These are phyloP conservation scores for Plodia interpunctella DNA, from an alignment of 1,140 invertebrate species.

Conservation along the genomic window DNA sequence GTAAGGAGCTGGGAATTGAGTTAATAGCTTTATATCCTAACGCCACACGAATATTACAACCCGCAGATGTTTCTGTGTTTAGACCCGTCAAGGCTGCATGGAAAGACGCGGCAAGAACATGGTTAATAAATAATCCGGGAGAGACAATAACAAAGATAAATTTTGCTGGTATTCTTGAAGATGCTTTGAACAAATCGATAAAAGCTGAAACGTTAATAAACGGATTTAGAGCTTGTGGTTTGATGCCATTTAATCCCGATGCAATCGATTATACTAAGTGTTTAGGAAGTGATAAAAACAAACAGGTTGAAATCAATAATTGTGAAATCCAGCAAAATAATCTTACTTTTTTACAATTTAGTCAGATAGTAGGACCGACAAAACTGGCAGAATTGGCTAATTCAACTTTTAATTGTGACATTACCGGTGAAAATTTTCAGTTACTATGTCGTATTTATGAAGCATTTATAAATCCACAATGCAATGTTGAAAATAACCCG, in stretches of 20 bases:
- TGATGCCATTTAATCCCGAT: conserved; percentile 11
- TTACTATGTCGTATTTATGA: too few species aligned
- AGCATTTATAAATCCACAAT: too few species aligned
- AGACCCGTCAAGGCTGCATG: conserved; percentile 24
- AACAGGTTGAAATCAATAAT: too few species aligned
- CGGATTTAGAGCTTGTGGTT: conserved; percentile 12
- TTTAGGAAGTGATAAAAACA: background rate
- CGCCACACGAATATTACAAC: conserved; percentile 62
- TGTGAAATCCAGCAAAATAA: too few species aligned
- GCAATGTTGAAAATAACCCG: too few species aligned
- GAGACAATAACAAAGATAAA: conserved; percentile 21
- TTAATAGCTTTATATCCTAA: conserved; percentile 57
- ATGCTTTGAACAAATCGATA: conserved; percentile 19
- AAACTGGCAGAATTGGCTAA: too few species aligned
- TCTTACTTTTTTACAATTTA: too few species aligned
- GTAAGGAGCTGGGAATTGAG: conserved; percentile 37
- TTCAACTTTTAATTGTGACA: too few species aligned
- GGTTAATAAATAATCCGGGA: background rate
- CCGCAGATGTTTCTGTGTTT: conserved; percentile 47
- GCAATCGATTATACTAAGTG: conserved; percentile 12
- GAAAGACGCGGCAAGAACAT: conserved; percentile 20
- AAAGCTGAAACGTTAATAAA: conserved; percentile 20
- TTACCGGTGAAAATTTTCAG: too few species aligned
- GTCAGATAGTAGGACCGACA: too few species aligned
- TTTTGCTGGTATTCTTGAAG: conserved; percentile 27